Evolutionary conservation across 1,140 invertebrate species (phyloP).

Genomic region (Mercenaria mercenaria): DNA sequence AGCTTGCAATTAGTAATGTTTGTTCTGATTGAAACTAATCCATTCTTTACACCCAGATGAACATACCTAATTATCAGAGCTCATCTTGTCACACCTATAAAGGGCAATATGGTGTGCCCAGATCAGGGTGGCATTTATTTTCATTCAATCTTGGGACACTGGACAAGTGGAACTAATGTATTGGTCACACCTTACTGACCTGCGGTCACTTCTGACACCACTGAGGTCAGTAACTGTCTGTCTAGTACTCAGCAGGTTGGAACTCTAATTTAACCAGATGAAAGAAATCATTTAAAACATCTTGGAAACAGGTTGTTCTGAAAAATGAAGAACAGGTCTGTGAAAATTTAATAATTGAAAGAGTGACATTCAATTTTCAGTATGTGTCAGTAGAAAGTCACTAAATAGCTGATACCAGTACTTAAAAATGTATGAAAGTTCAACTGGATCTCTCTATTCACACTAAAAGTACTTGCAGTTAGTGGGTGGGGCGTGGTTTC

Average conservation of each 20-base stretch:
- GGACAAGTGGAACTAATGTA: conserved; percentile 37
- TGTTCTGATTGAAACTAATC: background rate
- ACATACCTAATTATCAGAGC: background rate
- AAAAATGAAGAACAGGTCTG: too few species aligned
- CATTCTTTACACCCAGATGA: background rate
- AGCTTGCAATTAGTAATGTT: too few species aligned
- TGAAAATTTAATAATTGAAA: too few species aligned
- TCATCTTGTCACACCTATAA: background rate
- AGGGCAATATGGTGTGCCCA: background rate
- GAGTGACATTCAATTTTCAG: too few species aligned
- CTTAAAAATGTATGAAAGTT: background rate
- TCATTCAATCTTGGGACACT: background rate
- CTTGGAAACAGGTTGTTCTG: conserved; percentile 16
- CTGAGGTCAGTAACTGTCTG: background rate
- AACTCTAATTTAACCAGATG: conserved; percentile 20
- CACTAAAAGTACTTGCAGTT: too few species aligned
- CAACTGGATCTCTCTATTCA: background rate
- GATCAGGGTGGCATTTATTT: background rate
- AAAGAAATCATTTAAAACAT: conserved; percentile 22
- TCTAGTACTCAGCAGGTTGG: background rate
- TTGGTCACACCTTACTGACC: conserved; percentile 39
- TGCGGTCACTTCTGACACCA: conserved; percentile 34
- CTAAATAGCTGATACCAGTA: too few species aligned
- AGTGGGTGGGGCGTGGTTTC: too few species aligned
- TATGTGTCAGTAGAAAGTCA: too few species aligned